Conservation (phyloP, 2,888 invertebrate genomes). For the Hemithea aestivaria region DNA sequence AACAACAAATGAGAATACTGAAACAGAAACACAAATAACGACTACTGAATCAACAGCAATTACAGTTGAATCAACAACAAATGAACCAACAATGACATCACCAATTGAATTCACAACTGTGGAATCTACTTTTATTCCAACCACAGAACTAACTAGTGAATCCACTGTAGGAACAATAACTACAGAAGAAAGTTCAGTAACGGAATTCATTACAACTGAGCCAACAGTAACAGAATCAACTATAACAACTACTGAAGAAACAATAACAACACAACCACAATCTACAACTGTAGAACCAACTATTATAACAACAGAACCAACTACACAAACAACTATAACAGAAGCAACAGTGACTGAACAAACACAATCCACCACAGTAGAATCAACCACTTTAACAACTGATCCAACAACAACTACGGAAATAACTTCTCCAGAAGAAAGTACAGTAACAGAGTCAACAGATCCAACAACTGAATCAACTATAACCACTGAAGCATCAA, state of each 20-base stretch:
- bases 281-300: neutral
- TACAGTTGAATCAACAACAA: neutral
- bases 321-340: neutral
- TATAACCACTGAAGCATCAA: neutral
- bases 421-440: neutral
- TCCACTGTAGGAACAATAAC: neutral
- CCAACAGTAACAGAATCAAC: neutral
- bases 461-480: neutral
- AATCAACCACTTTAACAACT: too few relatives aligned
- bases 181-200: neutral
- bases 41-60: neutral
- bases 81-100: neutral
- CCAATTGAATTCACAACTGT: neutral
- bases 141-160: neutral
- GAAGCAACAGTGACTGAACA: neutral
- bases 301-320: neutral
- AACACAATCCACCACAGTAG: neutral
- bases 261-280: slow-evolving; percentile 1
- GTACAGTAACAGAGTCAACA: neutral
- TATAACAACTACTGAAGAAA: neutral
- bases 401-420: neutral
- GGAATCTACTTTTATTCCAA: neutral
- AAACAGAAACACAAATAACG: neutral
- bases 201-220: neutral
- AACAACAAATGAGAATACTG: slow-evolving; percentile 2